Evolutionary conservation across 2,888 invertebrate species (phyloP), one percentile per base, ranked within the genome.

Genomic region (Hemistola chrysoprasaria): DNA sequence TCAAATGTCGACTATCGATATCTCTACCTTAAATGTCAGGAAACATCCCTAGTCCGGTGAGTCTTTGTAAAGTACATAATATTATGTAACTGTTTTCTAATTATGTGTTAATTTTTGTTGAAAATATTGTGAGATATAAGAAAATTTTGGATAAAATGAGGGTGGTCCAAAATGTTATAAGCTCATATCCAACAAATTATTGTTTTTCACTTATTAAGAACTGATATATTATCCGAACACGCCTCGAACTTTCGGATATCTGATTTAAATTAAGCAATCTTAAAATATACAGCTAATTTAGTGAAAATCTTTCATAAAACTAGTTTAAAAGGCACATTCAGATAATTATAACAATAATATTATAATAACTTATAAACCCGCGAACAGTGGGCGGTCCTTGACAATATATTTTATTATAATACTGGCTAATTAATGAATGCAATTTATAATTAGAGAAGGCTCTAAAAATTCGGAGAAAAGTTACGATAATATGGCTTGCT

Each of bases 1-100:
- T 22, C 37, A 47, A 48, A 53, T 45, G 33, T 47, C 24, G 48
- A 51, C 40, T 42, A 50, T 25, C 49, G 25, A 16, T 4, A 16
- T 2, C 16, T 3, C 16, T 16, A 16, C n/a, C n/a, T n/a, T n/a
- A n/a, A n/a, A n/a, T n/a, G n/a, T n/a, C n/a, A n/a, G n/a, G n/a
- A n/a, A n/a, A n/a, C n/a, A n/a, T n/a, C n/a, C n/a, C n/a, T n/a
- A n/a, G n/a, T n/a, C n/a, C n/a, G n/a, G n/a, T n/a, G n/a, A n/a
- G n/a, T n/a, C n/a, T n/a, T n/a, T n/a, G n/a, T n/a, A n/a, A n/a
- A n/a, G n/a, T n/a, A n/a, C n/a, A n/a, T n/a, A n/a, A n/a, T n/a
- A n/a, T n/a, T n/a, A n/a, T n/a, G n/a, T n/a, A n/a, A n/a, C n/a
- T n/a, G n/a, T n/a, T n/a, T n/a, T n/a, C n/a, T n/a, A n/a, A n/a